These are phyloP conservation scores for Atta cephalotes DNA, from an alignment of 1,140 invertebrate species.

Conservation along the genomic window DNA sequence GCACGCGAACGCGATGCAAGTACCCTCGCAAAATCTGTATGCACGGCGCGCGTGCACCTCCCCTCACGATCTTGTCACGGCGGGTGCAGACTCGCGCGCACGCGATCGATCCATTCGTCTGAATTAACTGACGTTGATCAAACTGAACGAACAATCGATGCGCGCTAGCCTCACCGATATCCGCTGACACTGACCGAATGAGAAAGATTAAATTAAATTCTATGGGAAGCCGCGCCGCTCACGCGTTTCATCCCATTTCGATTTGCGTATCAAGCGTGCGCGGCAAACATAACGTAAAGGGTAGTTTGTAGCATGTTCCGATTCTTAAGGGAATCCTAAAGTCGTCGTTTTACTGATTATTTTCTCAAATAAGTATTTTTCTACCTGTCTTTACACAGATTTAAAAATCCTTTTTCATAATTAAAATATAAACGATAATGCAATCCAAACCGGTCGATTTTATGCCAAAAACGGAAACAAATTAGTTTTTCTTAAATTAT, in stretches of 20 bases:
- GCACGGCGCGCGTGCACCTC: conserved; percentile 21
- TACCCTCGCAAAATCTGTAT: conserved; percentile 41
- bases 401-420: too few species aligned
- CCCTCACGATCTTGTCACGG: conserved; percentile 54
- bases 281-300: conserved; percentile 21
- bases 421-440: too few species aligned
- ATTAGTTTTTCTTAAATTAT: too few species aligned
- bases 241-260: conserved; percentile 59
- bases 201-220: conserved; percentile 74
- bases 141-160: conserved; percentile 53
- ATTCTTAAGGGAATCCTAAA: neutral
- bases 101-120: conserved; percentile 61
- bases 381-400: too few species aligned
- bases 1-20: conserved; percentile 23
- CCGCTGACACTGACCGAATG: conserved; percentile 37
- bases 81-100: conserved; percentile 37
- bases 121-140: conserved; percentile 71
- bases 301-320: neutral
- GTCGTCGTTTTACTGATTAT: too few species aligned
- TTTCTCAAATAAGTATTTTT: too few species aligned
- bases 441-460: too few species aligned
- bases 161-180: conserved; percentile 29
- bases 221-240: conserved; percentile 14
- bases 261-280: conserved; percentile 21
- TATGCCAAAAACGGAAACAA: too few species aligned